Conservation (phyloP, 2,797 vertebrate genomes). For the Peromyscus nudipes region DNA sequence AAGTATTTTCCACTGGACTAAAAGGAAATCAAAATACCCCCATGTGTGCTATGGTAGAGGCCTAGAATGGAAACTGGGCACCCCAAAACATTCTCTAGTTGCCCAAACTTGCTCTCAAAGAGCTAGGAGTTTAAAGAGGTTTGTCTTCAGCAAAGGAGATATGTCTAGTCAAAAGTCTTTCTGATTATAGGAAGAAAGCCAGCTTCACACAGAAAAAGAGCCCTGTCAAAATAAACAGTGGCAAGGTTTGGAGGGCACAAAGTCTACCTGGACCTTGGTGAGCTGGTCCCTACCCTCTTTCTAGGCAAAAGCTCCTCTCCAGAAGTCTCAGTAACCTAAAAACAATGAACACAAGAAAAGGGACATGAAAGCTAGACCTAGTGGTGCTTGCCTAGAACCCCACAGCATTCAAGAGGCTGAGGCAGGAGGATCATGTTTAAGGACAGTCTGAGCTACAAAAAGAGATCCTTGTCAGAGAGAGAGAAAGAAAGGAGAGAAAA, state of each 20-base stretch:
- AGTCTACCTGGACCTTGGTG: not conserved
- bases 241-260: not conserved
- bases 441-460: not conserved
- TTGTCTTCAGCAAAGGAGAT: not conserved
- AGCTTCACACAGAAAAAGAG: not conserved
- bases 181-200: not conserved
- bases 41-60: not conserved
- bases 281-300: not conserved
- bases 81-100: not conserved
- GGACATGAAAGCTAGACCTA: not conserved
- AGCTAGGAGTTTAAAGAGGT: slow-evolving; percentile 5
- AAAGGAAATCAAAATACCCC: slow-evolving; percentile 56
- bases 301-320: not conserved
- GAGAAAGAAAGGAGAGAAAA: no score
- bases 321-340: not conserved
- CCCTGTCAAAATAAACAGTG: not conserved
- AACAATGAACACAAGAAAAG: slow-evolving; percentile 32
- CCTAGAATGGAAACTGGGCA: slow-evolving; percentile 47
- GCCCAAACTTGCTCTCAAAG: not conserved
- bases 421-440: not conserved
- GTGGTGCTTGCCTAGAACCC: not conserved
- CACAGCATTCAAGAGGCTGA: not conserved
- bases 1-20: slow-evolving; percentile 24
- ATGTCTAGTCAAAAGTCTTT: not conserved
- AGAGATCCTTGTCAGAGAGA: not conserved